These are phyloP conservation scores for Phymatocera aterrima DNA, from an alignment of 2,888 invertebrate genomes.

Conservation along the genomic window DNA sequence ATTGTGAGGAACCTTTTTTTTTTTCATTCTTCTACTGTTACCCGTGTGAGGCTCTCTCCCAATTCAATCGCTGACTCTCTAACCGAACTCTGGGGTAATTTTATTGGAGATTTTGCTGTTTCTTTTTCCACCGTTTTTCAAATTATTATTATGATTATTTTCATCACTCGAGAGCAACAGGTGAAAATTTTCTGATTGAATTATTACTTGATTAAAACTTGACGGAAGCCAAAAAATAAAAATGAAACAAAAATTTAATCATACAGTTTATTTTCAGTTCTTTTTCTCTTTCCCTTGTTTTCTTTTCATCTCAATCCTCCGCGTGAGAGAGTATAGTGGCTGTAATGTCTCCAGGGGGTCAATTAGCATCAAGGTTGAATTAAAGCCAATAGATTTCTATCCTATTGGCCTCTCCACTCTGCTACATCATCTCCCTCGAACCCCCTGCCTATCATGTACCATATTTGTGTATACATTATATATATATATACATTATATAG, in stretches of 20 bases:
- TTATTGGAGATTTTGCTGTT: neutral
- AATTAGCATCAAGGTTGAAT: conserved; percentile 61
- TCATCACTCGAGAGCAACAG: conserved; percentile 14
- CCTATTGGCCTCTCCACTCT: neutral
- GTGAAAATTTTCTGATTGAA: neutral
- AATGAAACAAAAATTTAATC: neutral
- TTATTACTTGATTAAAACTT: neutral
- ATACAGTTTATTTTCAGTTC: neutral
- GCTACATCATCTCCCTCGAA: neutral
- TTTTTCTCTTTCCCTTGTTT: neutral
- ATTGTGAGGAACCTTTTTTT: neutral
- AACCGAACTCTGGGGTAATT: neutral
- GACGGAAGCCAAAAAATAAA: neutral
- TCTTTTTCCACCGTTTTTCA: neutral
- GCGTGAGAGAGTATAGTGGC: too few species aligned
- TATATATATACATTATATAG: neutral
- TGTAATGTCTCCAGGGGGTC: conserved; percentile 47
- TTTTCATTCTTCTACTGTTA: too few species aligned
- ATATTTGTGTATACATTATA: neutral
- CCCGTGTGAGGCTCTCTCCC: too few species aligned
- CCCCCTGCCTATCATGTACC: neutral
- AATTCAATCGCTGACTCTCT: neutral
- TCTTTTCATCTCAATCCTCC: neutral
- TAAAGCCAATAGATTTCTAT: conserved; percentile 61
- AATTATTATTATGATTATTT: neutral